These are phyloP conservation scores for Balearica regulorum DNA, from an alignment of 2,797 vertebrate genomes.

Conservation along the genomic window DNA sequence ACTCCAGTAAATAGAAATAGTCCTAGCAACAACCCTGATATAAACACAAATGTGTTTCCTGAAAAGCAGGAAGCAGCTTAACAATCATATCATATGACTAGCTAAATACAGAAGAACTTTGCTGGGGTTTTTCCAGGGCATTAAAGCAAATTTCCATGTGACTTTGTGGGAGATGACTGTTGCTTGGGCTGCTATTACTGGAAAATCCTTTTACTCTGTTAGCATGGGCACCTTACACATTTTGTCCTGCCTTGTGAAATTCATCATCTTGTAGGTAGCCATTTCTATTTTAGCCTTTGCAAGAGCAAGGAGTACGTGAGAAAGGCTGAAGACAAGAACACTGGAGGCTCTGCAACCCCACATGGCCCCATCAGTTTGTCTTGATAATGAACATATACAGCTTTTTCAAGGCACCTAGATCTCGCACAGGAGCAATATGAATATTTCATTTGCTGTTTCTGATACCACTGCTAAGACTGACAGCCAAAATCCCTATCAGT, in stretches of 20 bases:
- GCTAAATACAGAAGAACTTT: slow-evolving; percentile 14
- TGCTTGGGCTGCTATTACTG: not conserved
- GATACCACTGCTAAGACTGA: not conserved
- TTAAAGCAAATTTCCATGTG: slow-evolving; percentile 36
- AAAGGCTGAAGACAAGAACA: not conserved
- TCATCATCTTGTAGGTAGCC: not conserved
- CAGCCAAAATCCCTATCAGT: not conserved
- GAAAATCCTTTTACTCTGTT: not conserved
- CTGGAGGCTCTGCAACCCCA: not conserved
- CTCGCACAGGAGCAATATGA: not conserved
- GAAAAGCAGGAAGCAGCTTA: slow-evolving; percentile 64
- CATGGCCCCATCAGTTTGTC: not conserved
- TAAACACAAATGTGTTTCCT: slow-evolving; percentile 41
- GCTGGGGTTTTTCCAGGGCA: slow-evolving; percentile 15
- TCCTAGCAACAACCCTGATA: slow-evolving; percentile 5
- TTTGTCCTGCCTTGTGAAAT: not conserved
- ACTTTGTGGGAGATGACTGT: not conserved
- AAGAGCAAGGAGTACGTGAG: not conserved
- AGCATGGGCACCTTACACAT: not conserved
- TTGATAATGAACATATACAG: not conserved
- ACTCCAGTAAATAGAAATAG: not conserved
- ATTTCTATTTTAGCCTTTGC: not conserved
- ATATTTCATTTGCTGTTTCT: not conserved
- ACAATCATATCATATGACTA: slow-evolving; percentile 50
- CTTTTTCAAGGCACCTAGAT: not conserved